Base-by-base conservation (phyloP, 2,888 invertebrate species). In the Eremobia ochroleuca region DNA sequence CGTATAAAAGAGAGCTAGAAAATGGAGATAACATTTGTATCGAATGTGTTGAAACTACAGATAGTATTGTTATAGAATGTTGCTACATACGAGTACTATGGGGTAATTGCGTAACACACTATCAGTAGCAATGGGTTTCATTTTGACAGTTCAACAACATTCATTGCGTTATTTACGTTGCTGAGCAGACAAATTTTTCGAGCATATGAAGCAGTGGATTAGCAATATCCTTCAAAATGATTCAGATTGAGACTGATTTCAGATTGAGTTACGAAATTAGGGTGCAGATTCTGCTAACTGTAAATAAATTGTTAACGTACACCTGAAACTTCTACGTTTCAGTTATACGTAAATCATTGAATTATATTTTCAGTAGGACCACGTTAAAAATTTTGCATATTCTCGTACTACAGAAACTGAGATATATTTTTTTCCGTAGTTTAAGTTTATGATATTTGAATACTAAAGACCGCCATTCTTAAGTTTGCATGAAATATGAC, bases 401-500 rank as follows among this genome's bases (percentile, higher is more conserved):
- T 61, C 21, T 61, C 34, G 61, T 37, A 15, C 25, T 25, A 15
- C 4, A 15, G 8, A 40, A 43, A 43, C 25, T 43, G 25, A 31
- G 65, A 37, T 21, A 64, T 34, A 3, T 31, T 40, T 21, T 4
- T 15, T 15, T 25, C 3, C 8, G 5, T 59, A n/a, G 34, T 21
- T 15, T 65, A 31, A 40, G 21, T 9, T 58, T 34, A 34, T 9
- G 11, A 2, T 9, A 31, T 25, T 46, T 2, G 13, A 46, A 28
- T 76, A 37, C n/a, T 8, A 40, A 34, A 68, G 4, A 75, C 4
- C 1, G 28, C 21, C 1, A 31, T 31, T 15, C n/a, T 31, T 46
- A 78, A 13, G 15, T 82, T 65, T 49, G 18, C 9, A 71, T 34
- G n/a, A 73, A 69, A 70, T n/a, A 76, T 73, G 77, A 62, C 46